Conservation (phyloP, 2,797 vertebrate genomes). For the Takifugu ocellatus region DNA sequence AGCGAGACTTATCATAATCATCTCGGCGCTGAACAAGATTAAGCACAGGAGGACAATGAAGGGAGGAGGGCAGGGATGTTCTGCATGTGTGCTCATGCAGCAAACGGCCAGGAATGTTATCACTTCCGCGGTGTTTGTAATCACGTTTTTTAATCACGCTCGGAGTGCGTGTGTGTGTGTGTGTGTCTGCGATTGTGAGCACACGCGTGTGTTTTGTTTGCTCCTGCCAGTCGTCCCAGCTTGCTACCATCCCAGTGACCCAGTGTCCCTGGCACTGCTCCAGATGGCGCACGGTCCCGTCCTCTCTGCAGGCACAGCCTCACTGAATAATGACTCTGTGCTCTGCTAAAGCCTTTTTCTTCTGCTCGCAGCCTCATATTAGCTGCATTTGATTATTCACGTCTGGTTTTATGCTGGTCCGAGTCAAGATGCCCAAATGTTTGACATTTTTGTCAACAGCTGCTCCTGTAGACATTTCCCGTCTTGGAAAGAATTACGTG, state of each 20-base stretch:
- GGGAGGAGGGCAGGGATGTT: slow-evolving; percentile 49
- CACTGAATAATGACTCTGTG: slow-evolving; percentile 44
- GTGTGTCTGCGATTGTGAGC: slow-evolving; percentile 6
- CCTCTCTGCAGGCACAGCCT: slow-evolving; percentile 33
- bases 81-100: slow-evolving; percentile 40
- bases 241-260: slow-evolving; percentile 52
- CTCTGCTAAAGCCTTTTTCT: slow-evolving; percentile 30
- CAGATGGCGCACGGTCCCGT: slow-evolving; percentile 47
- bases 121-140: slow-evolving; percentile 37
- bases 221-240: slow-evolving; percentile 46
- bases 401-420: slow-evolving; percentile 14
- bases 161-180: slow-evolving; percentile 8
- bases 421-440: background rate
- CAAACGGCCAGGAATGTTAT: slow-evolving; percentile 45
- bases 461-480: background rate
- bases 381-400: too few species aligned
- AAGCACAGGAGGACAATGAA: slow-evolving; percentile 44
- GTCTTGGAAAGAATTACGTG: too few species aligned
- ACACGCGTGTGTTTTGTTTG: slow-evolving; percentile 19
- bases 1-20: slow-evolving; percentile 61
- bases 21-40: slow-evolving; percentile 50
- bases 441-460: background rate
- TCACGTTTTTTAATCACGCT: slow-evolving; percentile 36
- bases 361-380: background rate
- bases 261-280: slow-evolving; percentile 52